Percentiles rank a stretch among this genome's conserved stretches.
Evolutionary conservation across 2,888 invertebrate species (phyloP).

Genomic region (Ypsolopha sequella): DNA sequence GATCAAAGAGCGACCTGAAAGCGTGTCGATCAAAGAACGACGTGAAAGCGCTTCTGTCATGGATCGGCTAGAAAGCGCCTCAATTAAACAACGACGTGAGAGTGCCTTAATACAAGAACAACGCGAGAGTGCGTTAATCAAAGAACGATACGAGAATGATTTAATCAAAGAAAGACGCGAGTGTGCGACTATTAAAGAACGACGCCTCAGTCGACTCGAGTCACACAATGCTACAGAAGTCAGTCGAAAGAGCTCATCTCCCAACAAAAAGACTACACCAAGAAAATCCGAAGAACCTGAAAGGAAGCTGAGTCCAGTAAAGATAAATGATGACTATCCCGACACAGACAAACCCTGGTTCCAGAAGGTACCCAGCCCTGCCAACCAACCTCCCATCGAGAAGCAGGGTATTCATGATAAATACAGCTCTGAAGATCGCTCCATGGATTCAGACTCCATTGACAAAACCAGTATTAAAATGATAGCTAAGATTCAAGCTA

Average conservation of each 20-base stretch:
- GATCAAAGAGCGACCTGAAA: too few species aligned
- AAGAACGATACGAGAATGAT: too few species aligned
- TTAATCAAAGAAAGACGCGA: too few species aligned
- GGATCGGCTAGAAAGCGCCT: too few species aligned
- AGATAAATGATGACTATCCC: constrained; percentile 26
- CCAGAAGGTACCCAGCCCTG: constrained; percentile 48
- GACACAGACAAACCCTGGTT: constrained; percentile 51
- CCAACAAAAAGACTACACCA: constrained; percentile 24
- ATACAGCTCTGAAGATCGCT: constrained; percentile 61
- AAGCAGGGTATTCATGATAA: constrained; percentile 53
- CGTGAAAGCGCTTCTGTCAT: too few species aligned
- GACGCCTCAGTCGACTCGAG: constrained; percentile 20
- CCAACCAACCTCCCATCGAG: constrained; percentile 51
- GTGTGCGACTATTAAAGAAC: constrained; percentile 17
- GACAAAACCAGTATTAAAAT: constrained; percentile 59
- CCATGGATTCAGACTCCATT: constrained; percentile 46
- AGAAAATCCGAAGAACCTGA: constrained; percentile 17
- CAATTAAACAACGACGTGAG: too few species aligned
- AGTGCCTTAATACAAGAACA: too few species aligned
- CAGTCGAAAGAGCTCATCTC: constrained; percentile 18
- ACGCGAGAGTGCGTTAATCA: too few species aligned
- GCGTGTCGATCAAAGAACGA: too few species aligned
- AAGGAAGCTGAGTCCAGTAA: constrained; percentile 30
- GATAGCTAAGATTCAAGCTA: constrained; percentile 63
- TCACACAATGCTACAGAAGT: constrained; percentile 10